Conservation (phyloP, 2,797 vertebrate species). For the Parauchenoglanis ngamensis region DNA sequence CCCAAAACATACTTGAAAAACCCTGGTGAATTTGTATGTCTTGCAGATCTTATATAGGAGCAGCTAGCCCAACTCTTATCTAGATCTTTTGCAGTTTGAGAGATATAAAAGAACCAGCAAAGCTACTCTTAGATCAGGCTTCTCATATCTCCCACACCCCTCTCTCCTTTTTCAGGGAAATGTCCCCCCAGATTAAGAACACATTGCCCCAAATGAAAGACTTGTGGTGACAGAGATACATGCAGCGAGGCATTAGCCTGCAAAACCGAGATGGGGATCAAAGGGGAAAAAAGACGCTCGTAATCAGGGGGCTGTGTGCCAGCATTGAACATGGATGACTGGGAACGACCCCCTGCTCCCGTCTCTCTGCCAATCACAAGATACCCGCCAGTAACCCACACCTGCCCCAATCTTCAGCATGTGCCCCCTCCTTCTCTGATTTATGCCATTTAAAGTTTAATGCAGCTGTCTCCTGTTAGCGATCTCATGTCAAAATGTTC, state of each 20-base stretch:
- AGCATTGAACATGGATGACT: slow-evolving; percentile 44
- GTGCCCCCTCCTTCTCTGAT: slow-evolving; percentile 49
- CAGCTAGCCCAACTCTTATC: slow-evolving; percentile 2
- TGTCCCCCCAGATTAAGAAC: slow-evolving; percentile 57
- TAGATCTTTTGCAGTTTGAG: slow-evolving; percentile 19
- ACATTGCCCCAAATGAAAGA: slow-evolving; percentile 60
- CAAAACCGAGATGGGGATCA: slow-evolving; percentile 58
- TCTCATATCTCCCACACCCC: slow-evolving; percentile 20
- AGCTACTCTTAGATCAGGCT: slow-evolving; percentile 41
- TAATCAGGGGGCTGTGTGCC: slow-evolving; percentile 59
- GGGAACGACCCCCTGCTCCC: slow-evolving; percentile 42
- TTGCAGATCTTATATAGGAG: background rate
- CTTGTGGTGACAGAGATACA: slow-evolving; percentile 60
- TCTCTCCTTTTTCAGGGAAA: slow-evolving; percentile 18
- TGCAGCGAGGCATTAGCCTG: slow-evolving; percentile 53
- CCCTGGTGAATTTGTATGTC: slow-evolving; percentile 10
- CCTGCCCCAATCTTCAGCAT: slow-evolving; percentile 35
- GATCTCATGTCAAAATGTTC: slow-evolving; percentile 50
- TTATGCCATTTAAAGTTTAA: slow-evolving; percentile 60
- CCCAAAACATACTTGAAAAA: background rate
- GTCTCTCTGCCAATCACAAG: slow-evolving; percentile 37
- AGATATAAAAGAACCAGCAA: slow-evolving; percentile 27
- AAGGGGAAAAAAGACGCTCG: slow-evolving; percentile 55
- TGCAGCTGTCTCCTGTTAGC: slow-evolving; percentile 60
- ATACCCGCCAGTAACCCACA: slow-evolving; percentile 50